phyloP scores from a whole-genome alignment of 1,140 invertebrate genomes.

The Choristoneura fumiferana region DNA sequence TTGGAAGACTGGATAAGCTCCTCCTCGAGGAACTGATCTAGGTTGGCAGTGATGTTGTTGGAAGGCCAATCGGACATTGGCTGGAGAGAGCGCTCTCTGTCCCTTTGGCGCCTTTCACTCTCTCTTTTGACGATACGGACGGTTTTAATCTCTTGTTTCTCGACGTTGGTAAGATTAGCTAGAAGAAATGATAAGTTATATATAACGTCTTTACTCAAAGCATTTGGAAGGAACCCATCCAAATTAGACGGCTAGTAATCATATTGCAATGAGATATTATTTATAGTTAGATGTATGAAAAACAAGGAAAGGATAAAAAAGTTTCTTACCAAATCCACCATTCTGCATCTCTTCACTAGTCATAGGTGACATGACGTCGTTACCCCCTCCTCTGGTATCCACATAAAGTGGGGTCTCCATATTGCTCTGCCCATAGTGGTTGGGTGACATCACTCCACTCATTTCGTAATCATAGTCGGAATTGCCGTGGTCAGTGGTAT shows the following conservation, averaged over 20 bases:
- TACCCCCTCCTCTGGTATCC: constrained; percentile 64
- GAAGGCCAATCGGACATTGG: constrained; percentile 69
- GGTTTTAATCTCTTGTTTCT: constrained; percentile 94
- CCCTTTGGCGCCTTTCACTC: constrained; percentile 89
- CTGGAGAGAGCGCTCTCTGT: constrained; percentile 80
- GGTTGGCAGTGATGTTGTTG: constrained; percentile 59
- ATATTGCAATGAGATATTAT: too few relatives aligned
- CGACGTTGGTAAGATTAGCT: constrained; percentile 88
- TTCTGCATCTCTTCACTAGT: constrained; percentile 75
- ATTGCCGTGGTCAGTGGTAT: constrained; percentile 81
- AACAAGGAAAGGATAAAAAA: constrained; percentile 8
- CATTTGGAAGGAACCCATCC: background rate
- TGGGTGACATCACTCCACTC: constrained; percentile 36
- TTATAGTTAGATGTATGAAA: background rate
- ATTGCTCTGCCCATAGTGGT: constrained; percentile 45
- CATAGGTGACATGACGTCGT: constrained; percentile 58
- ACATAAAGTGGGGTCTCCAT: constrained; percentile 77
- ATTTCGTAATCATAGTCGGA: constrained; percentile 54
- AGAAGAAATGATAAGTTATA: constrained; percentile 34
- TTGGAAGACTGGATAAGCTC: constrained; percentile 65
- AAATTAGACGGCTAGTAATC: background rate
- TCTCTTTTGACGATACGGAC: constrained; percentile 96
- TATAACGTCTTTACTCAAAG: background rate
- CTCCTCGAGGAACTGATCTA: constrained; percentile 80
- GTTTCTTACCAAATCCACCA: constrained; percentile 74